These are phyloP conservation scores for Trochalopteron elliotii DNA, from an alignment of 2,113 vertebrate species.

Conservation along the genomic window DNA sequence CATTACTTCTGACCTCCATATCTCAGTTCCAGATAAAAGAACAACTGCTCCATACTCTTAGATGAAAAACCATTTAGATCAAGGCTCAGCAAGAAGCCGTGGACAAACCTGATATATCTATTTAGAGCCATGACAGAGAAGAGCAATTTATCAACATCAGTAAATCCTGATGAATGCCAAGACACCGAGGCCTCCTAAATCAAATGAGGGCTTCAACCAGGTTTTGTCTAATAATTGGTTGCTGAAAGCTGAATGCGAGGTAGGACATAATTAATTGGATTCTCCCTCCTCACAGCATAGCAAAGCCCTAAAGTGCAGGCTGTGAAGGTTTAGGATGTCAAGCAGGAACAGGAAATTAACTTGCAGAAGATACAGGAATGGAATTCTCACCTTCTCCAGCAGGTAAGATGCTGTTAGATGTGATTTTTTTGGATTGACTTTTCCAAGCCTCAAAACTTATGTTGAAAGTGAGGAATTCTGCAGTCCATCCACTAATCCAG, in stretches of 20 bases:
- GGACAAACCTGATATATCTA: slow-evolving; percentile 31
- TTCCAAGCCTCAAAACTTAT: not conserved
- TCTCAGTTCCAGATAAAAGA: slow-evolving; percentile 8
- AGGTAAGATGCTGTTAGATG: not conserved
- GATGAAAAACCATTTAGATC: slow-evolving; percentile 31
- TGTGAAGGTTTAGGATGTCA: not conserved
- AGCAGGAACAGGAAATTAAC: not conserved
- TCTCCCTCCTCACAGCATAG: not conserved
- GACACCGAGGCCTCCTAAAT: slow-evolving; percentile 45
- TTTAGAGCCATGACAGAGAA: slow-evolving; percentile 24
- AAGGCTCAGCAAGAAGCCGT: not conserved
- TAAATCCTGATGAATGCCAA: slow-evolving; percentile 49
- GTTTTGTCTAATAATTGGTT: slow-evolving; percentile 53
- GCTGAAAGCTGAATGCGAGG: not conserved
- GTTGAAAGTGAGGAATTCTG: not conserved
- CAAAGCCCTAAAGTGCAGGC: not conserved
- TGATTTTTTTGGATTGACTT: not conserved
- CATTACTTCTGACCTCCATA: slow-evolving; percentile 13
- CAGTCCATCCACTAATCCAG: not conserved
- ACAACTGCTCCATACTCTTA: not conserved
- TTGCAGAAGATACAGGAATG: not conserved
- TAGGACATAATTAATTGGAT: slow-evolving; percentile 45
- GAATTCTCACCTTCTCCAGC: not conserved
- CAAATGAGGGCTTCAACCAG: slow-evolving; percentile 12
- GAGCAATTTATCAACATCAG: slow-evolving; percentile 50